Percentiles rank a stretch among this genome's conserved stretches.
Conservation (phyloP, 2,888 invertebrate genomes). For the Epistrophella euchroma region DNA sequence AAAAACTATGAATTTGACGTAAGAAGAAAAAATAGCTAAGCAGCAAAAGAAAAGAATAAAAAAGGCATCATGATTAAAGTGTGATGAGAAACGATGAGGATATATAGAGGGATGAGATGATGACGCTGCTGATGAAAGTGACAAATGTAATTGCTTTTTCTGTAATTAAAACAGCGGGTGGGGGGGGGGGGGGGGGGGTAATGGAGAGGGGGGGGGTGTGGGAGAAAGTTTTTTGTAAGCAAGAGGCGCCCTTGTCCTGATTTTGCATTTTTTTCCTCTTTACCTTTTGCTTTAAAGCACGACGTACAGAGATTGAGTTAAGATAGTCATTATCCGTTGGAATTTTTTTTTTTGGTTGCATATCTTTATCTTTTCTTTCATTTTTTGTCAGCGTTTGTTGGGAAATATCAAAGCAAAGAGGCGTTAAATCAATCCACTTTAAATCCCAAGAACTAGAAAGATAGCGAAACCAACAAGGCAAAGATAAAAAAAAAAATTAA, state of each 20-base stretch:
- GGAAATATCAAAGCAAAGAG: conserved; percentile 27
- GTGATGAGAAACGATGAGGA: conserved; percentile 48
- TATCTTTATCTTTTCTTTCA: conserved; percentile 28
- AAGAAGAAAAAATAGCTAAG: conserved; percentile 34
- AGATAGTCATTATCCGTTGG: conserved; percentile 57
- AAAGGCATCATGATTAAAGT: conserved; percentile 60
- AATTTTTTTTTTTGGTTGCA: conserved; percentile 18
- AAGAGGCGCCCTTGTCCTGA: conserved; percentile 65
- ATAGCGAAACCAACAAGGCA: background rate
- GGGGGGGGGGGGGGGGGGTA: background rate
- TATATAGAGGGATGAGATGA: conserved; percentile 44
- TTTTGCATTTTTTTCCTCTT: conserved; percentile 45
- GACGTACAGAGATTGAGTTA: conserved; percentile 64
- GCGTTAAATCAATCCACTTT: conserved; percentile 52
- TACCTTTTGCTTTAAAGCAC: conserved; percentile 46
- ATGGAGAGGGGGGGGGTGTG: background rate
- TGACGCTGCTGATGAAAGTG: conserved; percentile 69
- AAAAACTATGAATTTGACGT: conserved; percentile 59
- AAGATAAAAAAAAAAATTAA: conserved; percentile 5
- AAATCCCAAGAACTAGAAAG: conserved; percentile 23
- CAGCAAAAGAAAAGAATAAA: conserved; percentile 4
- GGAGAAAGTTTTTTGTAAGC: conserved; percentile 35
- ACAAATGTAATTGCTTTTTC: conserved; percentile 75
- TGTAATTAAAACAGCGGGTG: conserved; percentile 67
- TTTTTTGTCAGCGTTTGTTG: conserved; percentile 26